Percentiles rank a stretch among this genome's conserved stretches.
phyloP scores from a whole-genome alignment of 2,888 invertebrate genomes.

The Melipona bicolor region DNA sequence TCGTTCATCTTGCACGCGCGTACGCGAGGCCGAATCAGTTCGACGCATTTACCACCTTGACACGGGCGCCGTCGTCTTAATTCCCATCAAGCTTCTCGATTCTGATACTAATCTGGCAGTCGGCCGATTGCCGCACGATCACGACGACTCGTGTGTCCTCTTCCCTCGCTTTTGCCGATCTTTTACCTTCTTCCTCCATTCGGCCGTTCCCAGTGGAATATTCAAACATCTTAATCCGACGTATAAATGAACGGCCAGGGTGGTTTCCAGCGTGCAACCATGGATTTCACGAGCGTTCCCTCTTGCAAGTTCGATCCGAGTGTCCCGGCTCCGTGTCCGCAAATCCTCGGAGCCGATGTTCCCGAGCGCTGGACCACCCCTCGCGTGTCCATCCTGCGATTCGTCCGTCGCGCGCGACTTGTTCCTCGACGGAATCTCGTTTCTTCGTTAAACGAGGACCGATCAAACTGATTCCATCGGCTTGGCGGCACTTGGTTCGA shows the following conservation, averaged over 20 bases:
- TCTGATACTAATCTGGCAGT: conserved; percentile 74
- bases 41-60: conserved; percentile 58
- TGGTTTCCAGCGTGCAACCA: conserved; percentile 55
- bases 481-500: background rate
- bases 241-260: conserved; percentile 60
- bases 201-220: conserved; percentile 30
- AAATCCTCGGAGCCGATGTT: conserved; percentile 56
- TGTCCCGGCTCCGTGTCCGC: conserved; percentile 49
- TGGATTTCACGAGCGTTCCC: conserved; percentile 30
- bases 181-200: background rate
- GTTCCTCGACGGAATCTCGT: conserved; percentile 32
- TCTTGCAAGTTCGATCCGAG: background rate
- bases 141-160: conserved; percentile 62
- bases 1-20: background rate
- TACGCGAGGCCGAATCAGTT: conserved; percentile 56
- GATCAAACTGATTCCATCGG: background rate
- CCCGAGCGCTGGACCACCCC: conserved; percentile 53
- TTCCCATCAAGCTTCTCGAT: conserved; percentile 69
- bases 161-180: background rate
- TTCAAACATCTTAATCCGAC: conserved; percentile 75
- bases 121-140: conserved; percentile 68
- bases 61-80: conserved; percentile 69
- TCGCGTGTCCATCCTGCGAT: conserved; percentile 46
- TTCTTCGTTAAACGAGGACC: conserved; percentile 25
- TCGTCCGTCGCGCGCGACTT: conserved; percentile 23